Evolutionary conservation across 2,797 vertebrate species (phyloP), one percentile per base, ranked within the genome.

Genomic region (Pipistrellus pygmaeus): DNA sequence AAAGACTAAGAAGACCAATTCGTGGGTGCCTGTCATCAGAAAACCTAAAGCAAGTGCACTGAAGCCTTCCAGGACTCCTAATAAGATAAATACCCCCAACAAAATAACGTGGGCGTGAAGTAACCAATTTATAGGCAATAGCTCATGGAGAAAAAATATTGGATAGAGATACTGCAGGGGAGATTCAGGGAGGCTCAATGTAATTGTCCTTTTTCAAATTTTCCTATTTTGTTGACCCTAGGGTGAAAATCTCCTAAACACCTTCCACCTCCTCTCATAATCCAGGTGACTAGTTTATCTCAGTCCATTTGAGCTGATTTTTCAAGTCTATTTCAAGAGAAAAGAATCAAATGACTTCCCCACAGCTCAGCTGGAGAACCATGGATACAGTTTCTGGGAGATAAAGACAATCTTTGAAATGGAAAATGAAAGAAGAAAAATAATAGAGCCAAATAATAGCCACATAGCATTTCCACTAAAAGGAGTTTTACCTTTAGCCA

Each of bases 131-230:
- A 71, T 35, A 62, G 25, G 21, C 27, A 66, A 35, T 27, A 48
- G 21, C 32, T 80, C 10, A 51, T 64, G 38, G 53, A 88, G 48
- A 90, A 82, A 9, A 95, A 85, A 88, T 81, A 66, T n/a, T 80
- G 13, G 23, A n/a, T 35, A 92, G 53, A 71, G 68, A 85, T 68
- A 92, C 95, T 96, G 13, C 27, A 71, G 27, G 20, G 32, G 8
- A 41, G 93, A 93, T 83, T 80, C 48, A 90, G 30, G 64, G 69
- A 97, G 57, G 66, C 66, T 86, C 23, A 66, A 0, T 64, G 64
- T 78, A 95, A 95, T 80, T 90, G 32, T 0, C 0, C 1, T 46
- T 66, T 78, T 92, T 75, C 51, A 23, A 96, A 95, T 92, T 96
- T 95, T 90, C 25, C 51, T 85, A 91, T 32, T 60, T 2, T 69